phyloP scores from a whole-genome alignment of 2,888 invertebrate species.

The Eupithecia centaureata region DNA sequence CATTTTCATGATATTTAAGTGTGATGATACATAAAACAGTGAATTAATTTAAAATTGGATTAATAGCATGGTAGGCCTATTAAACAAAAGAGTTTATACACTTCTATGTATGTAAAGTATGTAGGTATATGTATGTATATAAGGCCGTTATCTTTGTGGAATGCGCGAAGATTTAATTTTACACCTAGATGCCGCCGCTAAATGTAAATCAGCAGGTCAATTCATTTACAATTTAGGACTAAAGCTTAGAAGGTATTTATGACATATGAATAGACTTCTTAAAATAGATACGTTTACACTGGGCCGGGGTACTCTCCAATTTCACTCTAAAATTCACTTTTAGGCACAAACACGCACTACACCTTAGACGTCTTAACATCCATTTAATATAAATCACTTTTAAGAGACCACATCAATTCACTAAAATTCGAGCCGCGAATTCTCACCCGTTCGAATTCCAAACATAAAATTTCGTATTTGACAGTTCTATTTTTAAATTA shows the following conservation, averaged over 20 bases:
- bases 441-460: conserved; percentile 29
- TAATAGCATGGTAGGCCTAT: too few species aligned
- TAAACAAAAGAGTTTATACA: too few species aligned
- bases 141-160: too few species aligned
- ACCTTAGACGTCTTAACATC: conserved; percentile 5
- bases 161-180: too few species aligned
- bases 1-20: too few species aligned
- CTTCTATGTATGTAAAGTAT: too few species aligned
- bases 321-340: conserved; percentile 40
- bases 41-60: too few species aligned
- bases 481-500: conserved; percentile 7
- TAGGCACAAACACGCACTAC: conserved; percentile 23
- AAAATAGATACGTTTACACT: conserved; percentile 47
- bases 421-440: conserved; percentile 30
- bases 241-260: neutral
- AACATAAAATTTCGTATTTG: conserved; percentile 18
- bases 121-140: too few species aligned
- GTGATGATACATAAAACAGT: too few species aligned
- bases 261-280: conserved; percentile 34
- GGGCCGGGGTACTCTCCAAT: conserved; percentile 55
- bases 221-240: neutral
- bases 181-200: neutral
- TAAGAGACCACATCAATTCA: conserved; percentile 19
- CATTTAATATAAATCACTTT: conserved; percentile 19
- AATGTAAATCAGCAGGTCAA: neutral